Base-by-base conservation (phyloP, 2,888 invertebrate species). In the Polietes domitor region DNA sequence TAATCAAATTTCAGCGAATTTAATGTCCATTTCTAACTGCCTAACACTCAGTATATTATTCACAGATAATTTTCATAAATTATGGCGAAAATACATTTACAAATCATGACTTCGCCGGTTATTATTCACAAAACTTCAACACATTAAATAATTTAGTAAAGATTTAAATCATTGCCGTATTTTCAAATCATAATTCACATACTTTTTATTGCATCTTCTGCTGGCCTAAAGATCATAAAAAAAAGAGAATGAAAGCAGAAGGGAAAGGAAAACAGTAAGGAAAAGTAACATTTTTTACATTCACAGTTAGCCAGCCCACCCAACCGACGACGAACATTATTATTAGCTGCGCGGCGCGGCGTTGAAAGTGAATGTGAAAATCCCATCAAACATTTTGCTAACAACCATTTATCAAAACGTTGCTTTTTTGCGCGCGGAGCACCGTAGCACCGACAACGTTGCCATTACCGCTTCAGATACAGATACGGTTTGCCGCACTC, bases 321-420 rank as follows among this genome's bases (percentile, higher is more conserved):
- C 21, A 68, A 21, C 19, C 65, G 2, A 17, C 32, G 32, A 63
- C 9, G 63, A 68, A 68, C 68, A 43, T 68, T 68, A 68, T 68
- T 68, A 68, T 41, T 43, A 43, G 68, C 68, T 68, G 6, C 41
- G 37, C 41, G 15, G 41, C 17, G 19, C 19, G 41, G 68, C 68
- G 15, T 43, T 19, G 75, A 83, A 83, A 77, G 80, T 80, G 75
- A 80, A 70, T 77, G 75, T 21, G 68, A 37, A 73, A 79, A 71
- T 53, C 53, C 77, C 76, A 83, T 83, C 70, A 80, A 77, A 26
- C 72, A 77, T 83, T 83, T 80, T 70, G 53, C 68, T 43, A 53
- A 55, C 50, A 80, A 80, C 63, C 80, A 80, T 80, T 83, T 83
- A 83, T 83, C 77, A 83, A 75, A 72, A 32, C 74, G 26, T 26